A percentile compares a stretch with the other conserved stretches of the same genome.
Evolutionary conservation across 2,888 invertebrate species (phyloP).

Genomic region (Cerastoderma edule): DNA sequence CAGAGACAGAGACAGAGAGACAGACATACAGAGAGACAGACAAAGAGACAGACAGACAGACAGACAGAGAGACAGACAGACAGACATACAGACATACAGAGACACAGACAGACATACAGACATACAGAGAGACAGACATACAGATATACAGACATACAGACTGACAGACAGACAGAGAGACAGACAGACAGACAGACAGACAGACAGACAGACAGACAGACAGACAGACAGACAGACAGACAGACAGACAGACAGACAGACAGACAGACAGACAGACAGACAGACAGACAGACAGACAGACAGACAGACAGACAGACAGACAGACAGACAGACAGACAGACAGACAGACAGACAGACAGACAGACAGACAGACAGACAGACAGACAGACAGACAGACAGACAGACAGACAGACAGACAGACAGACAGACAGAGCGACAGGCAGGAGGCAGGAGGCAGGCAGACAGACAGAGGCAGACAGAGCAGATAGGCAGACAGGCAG

Average conservation of each 20-base stretch:
- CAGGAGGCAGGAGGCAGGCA: too few species aligned
- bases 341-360: conserved; percentile 5
- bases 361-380: not conserved
- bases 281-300: conserved; percentile 5
- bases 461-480: too few species aligned
- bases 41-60: too few species aligned
- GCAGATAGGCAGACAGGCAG: too few species aligned
- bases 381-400: not conserved
- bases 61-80: too few species aligned
- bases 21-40: too few species aligned
- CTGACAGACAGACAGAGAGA: conserved; percentile 1
- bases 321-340: conserved; percentile 5
- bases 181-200: conserved; percentile 5
- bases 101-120: too few species aligned
- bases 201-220: conserved; percentile 5
- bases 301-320: conserved; percentile 5
- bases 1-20: not conserved
- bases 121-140: too few species aligned
- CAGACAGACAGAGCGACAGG: too few species aligned
- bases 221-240: conserved; percentile 5
- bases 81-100: too few species aligned
- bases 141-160: too few species aligned
- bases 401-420: too few species aligned
- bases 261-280: conserved; percentile 5
- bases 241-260: conserved; percentile 5